These are phyloP conservation scores for Gymnodraco acuticeps DNA, from an alignment of 2,797 vertebrate genomes.

Conservation along the genomic window DNA sequence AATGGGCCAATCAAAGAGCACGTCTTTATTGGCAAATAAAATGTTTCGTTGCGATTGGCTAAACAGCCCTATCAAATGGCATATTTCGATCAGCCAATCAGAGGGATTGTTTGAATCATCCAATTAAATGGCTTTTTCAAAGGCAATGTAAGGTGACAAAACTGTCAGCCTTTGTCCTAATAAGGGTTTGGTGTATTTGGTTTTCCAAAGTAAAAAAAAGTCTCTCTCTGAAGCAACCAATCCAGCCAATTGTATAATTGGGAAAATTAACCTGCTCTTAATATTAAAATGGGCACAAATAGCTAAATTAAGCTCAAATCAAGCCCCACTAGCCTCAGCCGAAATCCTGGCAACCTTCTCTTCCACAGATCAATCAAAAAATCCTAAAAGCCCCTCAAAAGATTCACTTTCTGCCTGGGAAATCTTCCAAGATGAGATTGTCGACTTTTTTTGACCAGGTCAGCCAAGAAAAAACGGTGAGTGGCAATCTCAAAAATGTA, in stretches of 20 bases:
- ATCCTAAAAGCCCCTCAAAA: conserved; percentile 32
- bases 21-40: no score
- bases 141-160: no score
- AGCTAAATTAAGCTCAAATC: conserved; percentile 5
- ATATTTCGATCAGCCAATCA: no score
- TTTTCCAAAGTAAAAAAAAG: conserved; percentile 1
- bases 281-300: conserved; percentile 33
- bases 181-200: no score
- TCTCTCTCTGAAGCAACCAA: conserved; percentile 5
- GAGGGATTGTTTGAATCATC: no score
- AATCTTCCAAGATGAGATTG: conserved; percentile 42
- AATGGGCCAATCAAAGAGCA: no score
- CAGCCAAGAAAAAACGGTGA: conserved; percentile 24
- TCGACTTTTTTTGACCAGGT: conserved; percentile 25
- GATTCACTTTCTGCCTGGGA: conserved; percentile 21
- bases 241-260: neutral
- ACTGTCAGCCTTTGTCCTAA: no score
- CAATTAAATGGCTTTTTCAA: no score
- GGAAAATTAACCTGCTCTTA: conserved; percentile 12
- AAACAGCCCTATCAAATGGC: no score
- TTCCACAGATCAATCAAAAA: conserved; percentile 35
- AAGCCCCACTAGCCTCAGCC: conserved; percentile 5
- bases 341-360: conserved; percentile 13
- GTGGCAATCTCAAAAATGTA: conserved; percentile 34
- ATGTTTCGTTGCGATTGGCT: no score